Evolutionary conservation across 1,140 invertebrate genomes (phyloP).

Genomic region (Microplitis demolitor): DNA sequence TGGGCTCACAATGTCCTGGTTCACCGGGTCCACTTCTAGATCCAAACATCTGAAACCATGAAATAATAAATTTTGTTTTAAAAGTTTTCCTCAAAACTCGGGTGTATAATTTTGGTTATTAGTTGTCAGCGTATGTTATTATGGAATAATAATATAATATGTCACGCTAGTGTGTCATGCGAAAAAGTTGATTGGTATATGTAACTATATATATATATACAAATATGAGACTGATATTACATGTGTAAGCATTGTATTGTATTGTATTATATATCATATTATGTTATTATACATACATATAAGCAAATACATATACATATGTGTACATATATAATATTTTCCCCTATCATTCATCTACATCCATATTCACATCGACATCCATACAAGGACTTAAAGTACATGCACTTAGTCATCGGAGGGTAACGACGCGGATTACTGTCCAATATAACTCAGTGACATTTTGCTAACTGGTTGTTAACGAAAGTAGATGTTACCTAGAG

Average conservation of each 20-base stretch:
- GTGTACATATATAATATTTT: not conserved
- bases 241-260: too few species aligned
- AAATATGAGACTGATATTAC: too few species aligned
- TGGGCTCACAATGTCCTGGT: not conserved
- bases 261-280: too few species aligned
- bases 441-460: constrained; percentile 7
- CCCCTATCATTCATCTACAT: not conserved
- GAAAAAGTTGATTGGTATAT: too few species aligned
- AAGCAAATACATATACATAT: not conserved
- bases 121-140: too few species aligned
- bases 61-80: too few species aligned
- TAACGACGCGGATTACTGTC: constrained; percentile 5
- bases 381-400: not conserved
- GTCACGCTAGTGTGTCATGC: too few species aligned
- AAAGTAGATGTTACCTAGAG: constrained; percentile 23
- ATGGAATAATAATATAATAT: too few species aligned
- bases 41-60: constrained; percentile 9
- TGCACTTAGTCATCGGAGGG: constrained; percentile 8
- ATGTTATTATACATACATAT: too few species aligned
- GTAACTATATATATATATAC: too few species aligned
- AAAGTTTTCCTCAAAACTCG: too few species aligned
- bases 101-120: too few species aligned
- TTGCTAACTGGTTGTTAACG: constrained; percentile 21
- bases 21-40: not conserved
- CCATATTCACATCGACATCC: not conserved